Evolutionary conservation across 2,113 vertebrate species (phyloP).

Genomic region (Miniopterus natalensis): DNA sequence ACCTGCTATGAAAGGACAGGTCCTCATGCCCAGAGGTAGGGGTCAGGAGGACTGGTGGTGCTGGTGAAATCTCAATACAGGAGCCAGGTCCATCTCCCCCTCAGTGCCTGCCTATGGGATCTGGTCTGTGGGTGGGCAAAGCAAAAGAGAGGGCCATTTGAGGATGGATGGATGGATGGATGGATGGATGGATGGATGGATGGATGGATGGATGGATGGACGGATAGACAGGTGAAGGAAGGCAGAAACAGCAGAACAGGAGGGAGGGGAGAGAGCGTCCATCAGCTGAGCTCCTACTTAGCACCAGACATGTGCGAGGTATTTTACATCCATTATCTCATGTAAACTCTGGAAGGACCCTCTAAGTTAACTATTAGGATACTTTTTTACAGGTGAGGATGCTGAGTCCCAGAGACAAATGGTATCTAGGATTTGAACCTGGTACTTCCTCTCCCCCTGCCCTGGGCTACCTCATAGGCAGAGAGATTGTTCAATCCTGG

Average conservation of each 20-base stretch:
- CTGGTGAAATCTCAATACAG: background rate
- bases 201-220: background rate
- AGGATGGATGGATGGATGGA: no score
- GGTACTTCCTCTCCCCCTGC: no score
- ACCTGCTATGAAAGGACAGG: background rate
- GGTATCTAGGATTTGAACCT: background rate
- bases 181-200: background rate
- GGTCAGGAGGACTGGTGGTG: background rate
- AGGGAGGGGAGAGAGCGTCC: background rate
- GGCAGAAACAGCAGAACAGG: background rate
- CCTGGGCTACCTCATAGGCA: background rate
- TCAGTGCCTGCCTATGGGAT: background rate
- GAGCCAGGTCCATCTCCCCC: background rate
- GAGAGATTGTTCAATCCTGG: background rate
- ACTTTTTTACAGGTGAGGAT: background rate
- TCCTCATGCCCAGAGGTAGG: background rate
- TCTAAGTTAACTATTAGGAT: background rate
- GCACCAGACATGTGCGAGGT: accelerated
- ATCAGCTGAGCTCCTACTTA: background rate
- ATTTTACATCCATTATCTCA: background rate
- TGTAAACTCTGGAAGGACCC: background rate
- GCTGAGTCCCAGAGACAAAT: background rate
- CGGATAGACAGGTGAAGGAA: background rate
- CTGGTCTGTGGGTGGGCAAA: background rate
- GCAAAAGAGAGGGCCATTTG: background rate